Evolutionary conservation across 2,113 vertebrate species (phyloP).

Genomic region (Psophia crepitans): DNA sequence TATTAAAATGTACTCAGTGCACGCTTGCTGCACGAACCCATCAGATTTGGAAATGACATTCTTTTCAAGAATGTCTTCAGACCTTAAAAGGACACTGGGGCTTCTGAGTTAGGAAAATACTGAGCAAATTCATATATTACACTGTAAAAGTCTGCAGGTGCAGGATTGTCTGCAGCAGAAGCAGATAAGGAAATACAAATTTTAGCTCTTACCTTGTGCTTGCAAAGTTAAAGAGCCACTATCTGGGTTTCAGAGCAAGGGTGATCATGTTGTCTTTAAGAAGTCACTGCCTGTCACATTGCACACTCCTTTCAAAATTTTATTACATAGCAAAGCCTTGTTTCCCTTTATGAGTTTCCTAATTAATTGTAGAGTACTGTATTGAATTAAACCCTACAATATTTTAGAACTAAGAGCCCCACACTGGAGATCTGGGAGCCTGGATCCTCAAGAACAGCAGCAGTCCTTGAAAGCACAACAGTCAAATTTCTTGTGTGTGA

Average conservation of each 20-base stretch:
- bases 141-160: background rate
- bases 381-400: background rate
- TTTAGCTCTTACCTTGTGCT: background rate
- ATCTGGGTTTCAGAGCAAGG: background rate
- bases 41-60: background rate
- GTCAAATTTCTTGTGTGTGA: background rate
- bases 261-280: background rate
- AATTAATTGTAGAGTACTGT: background rate
- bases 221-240: background rate
- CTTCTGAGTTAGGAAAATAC: background rate
- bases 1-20: background rate
- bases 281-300: background rate
- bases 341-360: background rate
- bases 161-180: background rate
- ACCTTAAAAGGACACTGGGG: background rate
- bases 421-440: background rate
- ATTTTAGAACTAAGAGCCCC: background rate
- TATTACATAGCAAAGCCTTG: background rate
- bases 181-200: background rate
- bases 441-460: background rate
- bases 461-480: background rate
- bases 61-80: background rate
- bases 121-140: background rate
- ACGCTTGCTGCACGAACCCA: background rate
- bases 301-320: background rate